Base-by-base conservation (phyloP, 2,113 vertebrate genomes). In the Dicaeum eximium region DNA sequence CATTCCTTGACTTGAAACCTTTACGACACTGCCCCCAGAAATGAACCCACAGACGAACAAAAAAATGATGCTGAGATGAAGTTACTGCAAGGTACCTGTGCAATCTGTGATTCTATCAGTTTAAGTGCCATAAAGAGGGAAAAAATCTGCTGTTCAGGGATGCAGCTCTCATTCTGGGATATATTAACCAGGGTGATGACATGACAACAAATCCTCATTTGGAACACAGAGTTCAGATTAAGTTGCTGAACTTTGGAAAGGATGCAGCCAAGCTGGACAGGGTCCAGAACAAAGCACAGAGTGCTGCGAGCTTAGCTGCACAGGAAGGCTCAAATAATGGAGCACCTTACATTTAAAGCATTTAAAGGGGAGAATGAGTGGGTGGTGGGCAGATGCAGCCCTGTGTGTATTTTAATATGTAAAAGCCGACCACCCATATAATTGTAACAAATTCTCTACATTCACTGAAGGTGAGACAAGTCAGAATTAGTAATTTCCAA, bases 141-240 rank as follows among this genome's bases (percentile, higher is more conserved):
- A 61, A 65, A 70, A 70, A 53, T n/a, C 14, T 27, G 74, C 62
- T 61, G 25, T 51, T 92, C 37, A 70, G 74, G 45, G 66, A 62
- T n/a, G 42, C 2, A 21, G 66, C 45, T 65, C 42, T 78, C 67
- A 57, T 47, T 61, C 82, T 74, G 67, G 75, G 72, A 86, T 78
- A 47, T 18, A 92, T 95, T 95, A 95, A 96, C 94, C 80, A 73
- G 51, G 35, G 56, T 88, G 85, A 94, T 92, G 92, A 97, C 91
- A 77, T 28, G 83, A 54, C 67, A 93, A 67, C 80, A 77, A 58
- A 90, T 80, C 88, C 79, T 93, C 67, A 66, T 50, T 77, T 0
- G 0, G 92, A 94, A 92, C 85, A 91, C 51, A 31, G 88, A 83
- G 95, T 94, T 92, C 92, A 88, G 71, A 53, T 57, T 51, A 54